These are phyloP conservation scores for Acanthaster planci DNA, from an alignment of 35 echinoderm and acorn worm species.

Conservation along the genomic window DNA sequence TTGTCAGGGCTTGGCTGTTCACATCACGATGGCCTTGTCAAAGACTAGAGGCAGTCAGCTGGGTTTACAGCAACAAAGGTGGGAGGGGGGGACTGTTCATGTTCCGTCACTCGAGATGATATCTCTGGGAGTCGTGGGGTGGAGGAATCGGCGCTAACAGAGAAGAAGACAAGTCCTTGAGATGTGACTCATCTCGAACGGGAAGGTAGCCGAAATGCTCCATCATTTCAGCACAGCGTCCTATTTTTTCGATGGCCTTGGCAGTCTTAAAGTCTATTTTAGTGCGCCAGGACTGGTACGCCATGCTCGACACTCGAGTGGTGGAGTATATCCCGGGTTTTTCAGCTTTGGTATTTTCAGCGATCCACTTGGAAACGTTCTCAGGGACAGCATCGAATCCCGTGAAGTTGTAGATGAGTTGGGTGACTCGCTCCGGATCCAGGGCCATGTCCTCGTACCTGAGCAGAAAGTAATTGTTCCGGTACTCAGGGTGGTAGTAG, in stretches of 20 bases:
- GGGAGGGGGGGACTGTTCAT: no score
- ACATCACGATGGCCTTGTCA: no score
- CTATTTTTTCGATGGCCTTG: conserved; percentile 2
- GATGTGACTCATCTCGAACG: background rate
- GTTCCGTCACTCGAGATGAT: no score
- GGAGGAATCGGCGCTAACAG: background rate
- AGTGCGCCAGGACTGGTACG: conserved; percentile 3
- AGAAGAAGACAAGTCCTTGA: background rate
- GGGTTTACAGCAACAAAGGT: no score
- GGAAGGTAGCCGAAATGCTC: background rate
- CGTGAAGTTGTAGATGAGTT: conserved; percentile 66
- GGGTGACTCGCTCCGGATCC: conserved; percentile 42
- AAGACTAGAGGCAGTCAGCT: no score
- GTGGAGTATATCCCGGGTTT: background rate
- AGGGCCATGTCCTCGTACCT: conserved; percentile 71
- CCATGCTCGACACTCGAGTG: background rate
- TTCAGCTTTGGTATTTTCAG: conserved; percentile 45
- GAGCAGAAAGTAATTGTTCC: conserved; percentile 54
- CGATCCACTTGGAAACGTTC: conserved; percentile 53
- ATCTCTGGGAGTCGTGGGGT: no score
- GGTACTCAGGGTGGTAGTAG: conserved; percentile 37
- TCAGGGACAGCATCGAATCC: conserved; percentile 55
- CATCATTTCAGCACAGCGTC: conserved; percentile 13
- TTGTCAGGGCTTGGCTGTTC: no score
- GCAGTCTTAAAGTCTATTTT: background rate